Evolutionary conservation across 2,113 vertebrate species (phyloP).

Genomic region (Rhinoptilus africanus): DNA sequence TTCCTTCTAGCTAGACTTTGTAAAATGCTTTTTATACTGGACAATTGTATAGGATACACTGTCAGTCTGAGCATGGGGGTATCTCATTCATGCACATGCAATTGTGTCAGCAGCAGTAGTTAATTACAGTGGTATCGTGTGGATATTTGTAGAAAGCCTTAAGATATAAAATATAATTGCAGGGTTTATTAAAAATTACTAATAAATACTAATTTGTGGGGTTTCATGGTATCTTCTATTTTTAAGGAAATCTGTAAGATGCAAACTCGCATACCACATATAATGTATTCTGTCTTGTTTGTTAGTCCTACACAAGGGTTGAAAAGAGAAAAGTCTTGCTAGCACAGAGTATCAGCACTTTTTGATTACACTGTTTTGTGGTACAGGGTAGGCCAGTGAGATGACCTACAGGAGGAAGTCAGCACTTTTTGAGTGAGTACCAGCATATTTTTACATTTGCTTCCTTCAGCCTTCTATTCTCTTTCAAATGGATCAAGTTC

Average conservation of each 20-base stretch:
- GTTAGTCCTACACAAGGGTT: background rate
- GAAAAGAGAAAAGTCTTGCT: slow-evolving; percentile 36
- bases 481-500: slow-evolving; percentile 69
- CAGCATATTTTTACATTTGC: slow-evolving; percentile 48
- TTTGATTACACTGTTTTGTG: slow-evolving; percentile 57
- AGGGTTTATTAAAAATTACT: background rate
- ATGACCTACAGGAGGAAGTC: slow-evolving; percentile 63
- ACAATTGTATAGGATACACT: too few species aligned
- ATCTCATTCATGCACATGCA: background rate
- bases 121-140: background rate
- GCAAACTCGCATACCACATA: background rate
- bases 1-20: background rate
- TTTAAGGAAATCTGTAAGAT: background rate
- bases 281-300: background rate
- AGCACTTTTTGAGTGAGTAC: slow-evolving; percentile 67
- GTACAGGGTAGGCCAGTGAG: background rate
- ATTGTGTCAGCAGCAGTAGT: background rate
- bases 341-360: slow-evolving; percentile 48
- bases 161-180: background rate
- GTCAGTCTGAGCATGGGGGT: background rate
- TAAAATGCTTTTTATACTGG: background rate
- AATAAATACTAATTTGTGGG: background rate
- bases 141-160: background rate
- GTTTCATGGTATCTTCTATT: background rate
- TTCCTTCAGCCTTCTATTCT: slow-evolving; percentile 43